Conservation (phyloP, 2,888 invertebrate genomes). For the Phengaris arion region DNA sequence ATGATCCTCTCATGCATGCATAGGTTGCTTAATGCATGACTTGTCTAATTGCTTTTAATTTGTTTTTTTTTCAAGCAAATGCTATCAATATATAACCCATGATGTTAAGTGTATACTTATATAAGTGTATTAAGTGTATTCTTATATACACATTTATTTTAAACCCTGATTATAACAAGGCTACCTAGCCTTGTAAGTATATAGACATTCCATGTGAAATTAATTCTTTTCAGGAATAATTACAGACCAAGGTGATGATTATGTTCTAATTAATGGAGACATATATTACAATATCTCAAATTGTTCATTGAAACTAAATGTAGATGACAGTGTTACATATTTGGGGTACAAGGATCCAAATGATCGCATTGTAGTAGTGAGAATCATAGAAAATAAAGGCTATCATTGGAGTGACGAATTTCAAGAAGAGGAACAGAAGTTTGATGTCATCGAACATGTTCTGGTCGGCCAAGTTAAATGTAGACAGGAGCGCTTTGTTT, state of each 20-base stretch:
- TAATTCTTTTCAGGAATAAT: constrained; percentile 73
- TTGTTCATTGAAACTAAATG: constrained; percentile 55
- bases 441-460: constrained; percentile 58
- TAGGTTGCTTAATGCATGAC: too few relatives aligned
- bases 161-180: too few relatives aligned
- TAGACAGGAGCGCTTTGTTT: constrained; percentile 57
- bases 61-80: too few relatives aligned
- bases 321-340: constrained; percentile 80
- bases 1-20: neutral
- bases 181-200: too few relatives aligned
- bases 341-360: constrained; percentile 72
- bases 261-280: constrained; percentile 80
- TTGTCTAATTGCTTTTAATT: too few relatives aligned
- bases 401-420: constrained; percentile 72
- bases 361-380: constrained; percentile 73
- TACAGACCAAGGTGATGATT: constrained; percentile 70
- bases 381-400: constrained; percentile 77
- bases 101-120: too few relatives aligned
- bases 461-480: constrained; percentile 59
- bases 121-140: too few relatives aligned
- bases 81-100: too few relatives aligned
- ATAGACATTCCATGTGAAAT: too few relatives aligned
- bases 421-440: constrained; percentile 54
- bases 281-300: constrained; percentile 73
- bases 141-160: too few relatives aligned